Evolutionary conservation across 1,140 invertebrate genomes (phyloP).

Genomic region (Anastrepha ludens): DNA sequence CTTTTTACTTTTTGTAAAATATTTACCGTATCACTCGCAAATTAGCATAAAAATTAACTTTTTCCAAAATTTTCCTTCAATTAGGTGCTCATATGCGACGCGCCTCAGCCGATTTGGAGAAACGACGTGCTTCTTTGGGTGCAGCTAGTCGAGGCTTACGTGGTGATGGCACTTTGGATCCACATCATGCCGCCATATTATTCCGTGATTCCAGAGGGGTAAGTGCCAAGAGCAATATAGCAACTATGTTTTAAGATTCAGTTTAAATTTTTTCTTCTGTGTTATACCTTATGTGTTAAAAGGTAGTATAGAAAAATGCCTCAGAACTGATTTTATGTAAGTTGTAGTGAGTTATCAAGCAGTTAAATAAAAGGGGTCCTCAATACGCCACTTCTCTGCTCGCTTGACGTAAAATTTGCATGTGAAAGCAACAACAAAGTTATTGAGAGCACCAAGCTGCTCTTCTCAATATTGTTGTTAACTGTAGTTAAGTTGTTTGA

Average conservation of each 20-base stretch:
- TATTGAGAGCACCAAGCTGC: too few relatives aligned
- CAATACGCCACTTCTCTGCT: too few relatives aligned
- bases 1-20: neutral
- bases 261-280: neutral
- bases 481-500: too few relatives aligned
- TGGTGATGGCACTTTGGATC: slow-evolving; percentile 80
- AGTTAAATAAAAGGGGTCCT: too few relatives aligned
- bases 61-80: neutral
- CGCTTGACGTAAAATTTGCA: too few relatives aligned
- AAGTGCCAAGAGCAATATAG: slow-evolving; percentile 78
- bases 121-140: slow-evolving; percentile 83
- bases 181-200: slow-evolving; percentile 89
- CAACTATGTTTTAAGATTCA: too few relatives aligned
- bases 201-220: slow-evolving; percentile 93
- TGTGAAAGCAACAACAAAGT: too few relatives aligned
- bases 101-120: slow-evolving; percentile 84
- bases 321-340: too few relatives aligned
- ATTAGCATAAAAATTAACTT: neutral
- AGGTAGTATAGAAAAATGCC: too few relatives aligned
- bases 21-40: neutral
- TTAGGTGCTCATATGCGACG: slow-evolving; percentile 83
- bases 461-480: too few relatives aligned
- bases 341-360: too few relatives aligned
- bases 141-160: slow-evolving; percentile 75
- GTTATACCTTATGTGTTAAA: too few relatives aligned